Evolutionary conservation across 30 jellyfish, hydroid and myxozoan species (phyloP).

Genomic region (Aurelia sp.): DNA sequence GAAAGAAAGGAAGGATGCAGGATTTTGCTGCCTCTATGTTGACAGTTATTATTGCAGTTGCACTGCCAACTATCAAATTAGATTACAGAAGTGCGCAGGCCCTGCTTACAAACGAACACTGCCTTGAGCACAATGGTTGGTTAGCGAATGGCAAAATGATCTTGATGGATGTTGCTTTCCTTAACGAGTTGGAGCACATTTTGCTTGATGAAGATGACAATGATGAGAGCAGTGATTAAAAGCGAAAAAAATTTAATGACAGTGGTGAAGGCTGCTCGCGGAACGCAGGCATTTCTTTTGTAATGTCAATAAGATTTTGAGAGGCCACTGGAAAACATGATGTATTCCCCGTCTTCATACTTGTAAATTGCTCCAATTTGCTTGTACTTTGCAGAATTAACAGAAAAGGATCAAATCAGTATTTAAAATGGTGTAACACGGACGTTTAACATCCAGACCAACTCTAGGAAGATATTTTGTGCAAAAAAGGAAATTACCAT

Average conservation of each 20-base stretch:
- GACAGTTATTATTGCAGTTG: not conserved
- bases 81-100: slow-evolving; percentile 20
- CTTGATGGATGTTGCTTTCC: not conserved
- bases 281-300: slow-evolving; percentile 26
- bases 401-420: too few relatives aligned
- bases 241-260: slow-evolving; percentile 33
- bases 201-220: slow-evolving; percentile 30
- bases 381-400: too few relatives aligned
- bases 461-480: too few relatives aligned
- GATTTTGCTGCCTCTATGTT: slow-evolving; percentile 20
- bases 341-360: too few relatives aligned
- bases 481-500: too few relatives aligned
- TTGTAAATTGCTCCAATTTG: too few relatives aligned
- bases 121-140: slow-evolving; percentile 41
- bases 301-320: not conserved
- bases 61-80: slow-evolving; percentile 40
- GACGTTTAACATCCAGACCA: too few relatives aligned
- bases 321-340: not conserved
- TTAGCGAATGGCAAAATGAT: slow-evolving; percentile 34
- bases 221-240: slow-evolving; percentile 31
- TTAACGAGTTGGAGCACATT: slow-evolving; percentile 35
- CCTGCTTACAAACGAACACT: slow-evolving; percentile 38
- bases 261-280: slow-evolving; percentile 42
- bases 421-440: too few relatives aligned
- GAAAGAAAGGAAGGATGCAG: slow-evolving; percentile 6